Evolutionary conservation across 2,888 invertebrate species (phyloP), one percentile per base, ranked within the genome.

Genomic region (Melolontha melolontha): DNA sequence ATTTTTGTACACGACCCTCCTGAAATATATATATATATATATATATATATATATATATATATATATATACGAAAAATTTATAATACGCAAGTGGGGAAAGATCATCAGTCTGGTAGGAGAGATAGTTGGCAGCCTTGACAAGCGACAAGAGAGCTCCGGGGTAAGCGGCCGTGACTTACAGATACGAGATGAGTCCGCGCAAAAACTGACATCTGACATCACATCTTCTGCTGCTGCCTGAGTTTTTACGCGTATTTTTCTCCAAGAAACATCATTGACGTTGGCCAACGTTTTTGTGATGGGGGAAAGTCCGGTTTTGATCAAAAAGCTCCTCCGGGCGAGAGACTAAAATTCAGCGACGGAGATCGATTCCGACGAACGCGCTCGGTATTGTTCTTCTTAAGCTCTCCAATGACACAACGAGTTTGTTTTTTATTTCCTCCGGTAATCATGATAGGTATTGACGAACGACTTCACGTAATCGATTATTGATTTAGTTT

Each of bases 181-280:
- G 73, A 71, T 74, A 68, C 71, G 73, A 71, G 76, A 75, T 75
- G 74, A 74, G 74, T 69, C 73, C 68, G 49, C 57, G 75, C 75
- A 76, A 76, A 76, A 76, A 76, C 74, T 75, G 76, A 76, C 76
- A 75, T 74, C 76, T 75, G 75, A 76, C 75, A 74, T 75, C 75
- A 73, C 74, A 75, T 76, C 75, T 74, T 71, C 74, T 73, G 72
- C 73, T 73, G 47, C 44, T 57, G 57, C 57, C 59, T 29, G 67
- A 68, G 70, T 75, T 75, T 75, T 75, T 74, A 67, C 69, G 52
- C 67, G 73, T 68, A 74, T 73, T 74, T 75, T 75, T 74, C 73
- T 71, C 68, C 68, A 69, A 72, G 73, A 72, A 74, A 75, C 75
- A 75, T 75, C 75, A 75, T 73, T 72, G 73, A 74, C 73, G 73